These are phyloP conservation scores for Mola mola DNA, from an alignment of 2,113 vertebrate genomes.

Conservation along the genomic window DNA sequence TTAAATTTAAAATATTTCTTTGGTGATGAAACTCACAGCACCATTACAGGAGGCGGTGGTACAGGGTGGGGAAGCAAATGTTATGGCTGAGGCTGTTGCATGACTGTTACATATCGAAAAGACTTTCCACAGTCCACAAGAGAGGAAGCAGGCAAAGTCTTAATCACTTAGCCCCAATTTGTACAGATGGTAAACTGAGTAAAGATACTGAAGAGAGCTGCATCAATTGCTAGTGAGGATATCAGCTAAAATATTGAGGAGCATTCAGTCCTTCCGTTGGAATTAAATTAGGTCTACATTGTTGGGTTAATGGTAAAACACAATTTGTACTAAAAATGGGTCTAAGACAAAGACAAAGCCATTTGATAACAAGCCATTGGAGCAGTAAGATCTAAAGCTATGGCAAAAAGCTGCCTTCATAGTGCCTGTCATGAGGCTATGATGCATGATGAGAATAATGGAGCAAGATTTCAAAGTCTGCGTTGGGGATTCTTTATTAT, in stretches of 20 bases:
- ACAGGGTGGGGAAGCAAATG: conserved; percentile 61
- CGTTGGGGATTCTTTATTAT: too few relatives aligned
- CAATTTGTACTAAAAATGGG: too few relatives aligned
- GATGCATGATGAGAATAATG: too few relatives aligned
- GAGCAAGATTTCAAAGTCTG: too few relatives aligned
- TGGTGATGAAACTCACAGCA: conserved; percentile 15
- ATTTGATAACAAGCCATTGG: neutral
- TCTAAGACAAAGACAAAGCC: too few relatives aligned
- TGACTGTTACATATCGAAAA: conserved; percentile 24
- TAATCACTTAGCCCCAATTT: conserved; percentile 53
- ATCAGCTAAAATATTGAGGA: conserved; percentile 34
- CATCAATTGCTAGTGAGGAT: conserved; percentile 32
- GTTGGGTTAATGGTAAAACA: too few relatives aligned
- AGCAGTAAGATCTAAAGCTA: too few relatives aligned
- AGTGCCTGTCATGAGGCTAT: too few relatives aligned
- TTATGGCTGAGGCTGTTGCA: conserved; percentile 33
- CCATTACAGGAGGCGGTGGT: conserved; percentile 21
- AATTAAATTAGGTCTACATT: conserved; percentile 24
- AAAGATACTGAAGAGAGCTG: conserved; percentile 14
- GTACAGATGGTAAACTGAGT: conserved; percentile 58
- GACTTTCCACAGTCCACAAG: conserved; percentile 36
- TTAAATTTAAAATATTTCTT: too few relatives aligned
- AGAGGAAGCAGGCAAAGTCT: conserved; percentile 4
- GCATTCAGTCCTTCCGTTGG: conserved; percentile 32
- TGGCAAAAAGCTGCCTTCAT: too few relatives aligned